phyloP scores from a whole-genome alignment of 1,140 invertebrate genomes.

The Formica selysi region DNA sequence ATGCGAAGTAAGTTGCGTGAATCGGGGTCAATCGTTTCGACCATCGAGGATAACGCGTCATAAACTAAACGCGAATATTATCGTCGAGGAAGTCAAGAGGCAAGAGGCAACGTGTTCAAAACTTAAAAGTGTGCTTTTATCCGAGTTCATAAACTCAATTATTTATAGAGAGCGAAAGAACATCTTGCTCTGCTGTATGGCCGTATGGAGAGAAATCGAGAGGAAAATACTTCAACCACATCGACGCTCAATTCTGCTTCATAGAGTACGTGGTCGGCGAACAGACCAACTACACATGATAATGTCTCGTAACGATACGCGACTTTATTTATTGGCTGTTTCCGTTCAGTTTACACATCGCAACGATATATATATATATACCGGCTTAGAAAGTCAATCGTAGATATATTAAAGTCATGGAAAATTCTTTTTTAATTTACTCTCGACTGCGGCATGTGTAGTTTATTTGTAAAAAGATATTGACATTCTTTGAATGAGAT shows the following conservation, averaged over 20 bases:
- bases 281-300: neutral
- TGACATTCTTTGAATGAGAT: neutral
- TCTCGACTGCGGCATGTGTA: neutral
- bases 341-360: neutral
- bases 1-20: neutral
- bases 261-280: constrained; percentile 4
- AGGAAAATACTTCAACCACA: constrained; percentile 44
- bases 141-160: constrained; percentile 67
- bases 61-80: constrained; percentile 20
- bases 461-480: neutral
- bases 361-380: neutral
- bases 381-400: neutral
- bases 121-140: constrained; percentile 67
- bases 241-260: constrained; percentile 3
- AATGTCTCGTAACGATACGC: constrained; percentile 17
- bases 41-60: constrained; percentile 20
- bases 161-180: constrained; percentile 63
- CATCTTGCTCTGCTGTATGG: constrained; percentile 30
- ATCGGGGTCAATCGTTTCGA: constrained; percentile 31
- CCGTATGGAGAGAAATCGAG: constrained; percentile 34
- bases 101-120: constrained; percentile 62
- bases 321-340: constrained; percentile 12
- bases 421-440: constrained; percentile 6
- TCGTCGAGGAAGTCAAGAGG: constrained; percentile 22
- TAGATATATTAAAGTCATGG: neutral